Percentiles rank a stretch among this genome's conserved stretches.
Conservation (phyloP, 2,113 vertebrate genomes). For the Uria aalge region DNA sequence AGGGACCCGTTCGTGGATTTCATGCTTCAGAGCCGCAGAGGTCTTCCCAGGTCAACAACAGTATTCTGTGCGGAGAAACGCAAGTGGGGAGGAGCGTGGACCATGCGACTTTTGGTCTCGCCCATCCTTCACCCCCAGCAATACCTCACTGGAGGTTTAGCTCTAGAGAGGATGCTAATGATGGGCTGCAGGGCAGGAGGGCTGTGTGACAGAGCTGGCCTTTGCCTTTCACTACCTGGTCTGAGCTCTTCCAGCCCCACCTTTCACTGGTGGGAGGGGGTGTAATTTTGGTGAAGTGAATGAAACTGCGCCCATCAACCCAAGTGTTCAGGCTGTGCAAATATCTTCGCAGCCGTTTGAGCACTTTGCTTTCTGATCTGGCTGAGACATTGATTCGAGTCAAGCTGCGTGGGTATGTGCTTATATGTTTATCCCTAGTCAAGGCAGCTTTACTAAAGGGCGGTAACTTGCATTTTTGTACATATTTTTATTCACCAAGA, state of each 20-base stretch:
- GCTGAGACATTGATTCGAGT: neutral
- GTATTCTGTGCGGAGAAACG: neutral
- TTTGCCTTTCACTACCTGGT: neutral
- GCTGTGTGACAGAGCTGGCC: neutral
- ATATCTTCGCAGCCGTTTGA: neutral
- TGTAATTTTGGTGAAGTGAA: neutral
- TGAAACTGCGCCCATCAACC: accelerated
- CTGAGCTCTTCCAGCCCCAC: neutral
- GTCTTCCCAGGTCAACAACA: neutral
- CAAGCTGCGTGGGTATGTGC: neutral
- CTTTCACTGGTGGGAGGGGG: accelerated
- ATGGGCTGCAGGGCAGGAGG: neutral
- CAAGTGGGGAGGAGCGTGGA: neutral
- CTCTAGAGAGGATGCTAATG: neutral
- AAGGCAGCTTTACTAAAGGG: neutral
- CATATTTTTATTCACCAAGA: neutral
- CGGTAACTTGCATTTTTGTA: neutral
- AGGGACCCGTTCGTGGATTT: conserved; percentile 58
- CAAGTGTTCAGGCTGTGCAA: accelerated
- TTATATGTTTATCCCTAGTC: neutral
- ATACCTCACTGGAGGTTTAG: neutral
- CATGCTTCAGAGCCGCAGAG: neutral
- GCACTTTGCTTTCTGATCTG: neutral
- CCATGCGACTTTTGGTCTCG: neutral
- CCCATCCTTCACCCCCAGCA: neutral